Conservation (phyloP, 1,140 invertebrate species). For the Capitella teleta region DNA sequence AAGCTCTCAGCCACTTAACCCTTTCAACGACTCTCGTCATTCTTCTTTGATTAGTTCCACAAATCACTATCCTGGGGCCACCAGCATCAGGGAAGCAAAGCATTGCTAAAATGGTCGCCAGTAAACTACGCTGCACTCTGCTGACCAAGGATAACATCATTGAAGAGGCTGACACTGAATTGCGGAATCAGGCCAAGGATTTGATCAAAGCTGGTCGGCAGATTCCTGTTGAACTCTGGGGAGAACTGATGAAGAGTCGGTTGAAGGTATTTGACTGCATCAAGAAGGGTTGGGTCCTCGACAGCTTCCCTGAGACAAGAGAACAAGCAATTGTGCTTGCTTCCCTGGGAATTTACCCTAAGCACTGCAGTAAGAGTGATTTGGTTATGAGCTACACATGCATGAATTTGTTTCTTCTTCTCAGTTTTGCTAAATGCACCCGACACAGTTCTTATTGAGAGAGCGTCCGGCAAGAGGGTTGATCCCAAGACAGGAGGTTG, state of each 20-base stretch:
- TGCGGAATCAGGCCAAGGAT: slow-evolving; percentile 13
- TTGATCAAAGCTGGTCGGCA: not conserved
- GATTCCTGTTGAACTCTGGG: slow-evolving; percentile 33
- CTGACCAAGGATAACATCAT: slow-evolving; percentile 31
- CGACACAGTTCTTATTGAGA: slow-evolving; percentile 39
- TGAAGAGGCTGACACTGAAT: slow-evolving; percentile 24
- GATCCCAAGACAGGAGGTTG: slow-evolving; percentile 38
- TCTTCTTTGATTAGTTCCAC: slow-evolving; percentile 34
- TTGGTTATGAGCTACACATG: not conserved
- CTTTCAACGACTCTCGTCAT: too few species aligned
- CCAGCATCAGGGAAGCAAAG: slow-evolving; percentile 39
- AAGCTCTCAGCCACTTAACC: too few species aligned
- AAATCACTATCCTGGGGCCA: slow-evolving; percentile 38
- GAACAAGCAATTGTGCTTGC: slow-evolving; percentile 35
- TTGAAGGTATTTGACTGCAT: slow-evolving; percentile 35
- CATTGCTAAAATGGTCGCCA: slow-evolving; percentile 33
- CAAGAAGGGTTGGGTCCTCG: slow-evolving; percentile 40
- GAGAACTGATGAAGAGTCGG: slow-evolving; percentile 23
- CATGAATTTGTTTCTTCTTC: slow-evolving; percentile 9
- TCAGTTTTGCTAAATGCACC: slow-evolving; percentile 36
- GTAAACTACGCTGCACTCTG: slow-evolving; percentile 28
- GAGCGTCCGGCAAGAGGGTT: slow-evolving; percentile 38
- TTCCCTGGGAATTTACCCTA: slow-evolving; percentile 32
- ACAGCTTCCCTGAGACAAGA: slow-evolving; percentile 36
- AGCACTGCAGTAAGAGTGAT: slow-evolving; percentile 32